phyloP scores from a whole-genome alignment of 2,888 invertebrate genomes.

The Drosophila suboccidentalis region DNA sequence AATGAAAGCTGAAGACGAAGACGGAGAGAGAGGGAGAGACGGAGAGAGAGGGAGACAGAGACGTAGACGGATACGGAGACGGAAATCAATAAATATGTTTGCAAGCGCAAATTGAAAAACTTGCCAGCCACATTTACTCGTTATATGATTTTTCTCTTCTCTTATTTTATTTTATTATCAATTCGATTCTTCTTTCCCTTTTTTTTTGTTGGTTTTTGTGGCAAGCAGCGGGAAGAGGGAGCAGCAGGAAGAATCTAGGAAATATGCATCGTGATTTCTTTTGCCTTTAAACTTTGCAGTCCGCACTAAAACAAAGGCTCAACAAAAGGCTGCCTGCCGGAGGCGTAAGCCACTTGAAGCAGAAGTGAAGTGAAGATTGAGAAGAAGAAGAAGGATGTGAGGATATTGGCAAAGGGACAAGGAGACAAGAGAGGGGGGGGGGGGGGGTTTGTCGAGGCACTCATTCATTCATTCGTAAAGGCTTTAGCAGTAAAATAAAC shows the following conservation, averaged over 20 bases:
- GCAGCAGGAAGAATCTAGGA: conserved; percentile 40
- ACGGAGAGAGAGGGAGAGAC: neutral
- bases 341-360: conserved; percentile 77
- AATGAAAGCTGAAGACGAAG: neutral
- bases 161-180: conserved; percentile 26
- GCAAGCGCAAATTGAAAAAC: conserved; percentile 72
- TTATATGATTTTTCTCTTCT: conserved; percentile 47
- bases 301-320: conserved; percentile 68
- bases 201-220: conserved; percentile 24
- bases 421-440: neutral
- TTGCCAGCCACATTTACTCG: conserved; percentile 62
- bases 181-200: conserved; percentile 19
- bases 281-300: conserved; percentile 45
- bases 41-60: neutral
- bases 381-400: neutral
- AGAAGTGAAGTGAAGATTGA: conserved; percentile 40
- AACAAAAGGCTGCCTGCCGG: conserved; percentile 51
- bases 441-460: conserved; percentile 66
- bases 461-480: conserved; percentile 80
- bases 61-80: conserved; percentile 26
- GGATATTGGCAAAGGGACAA: conserved; percentile 1
- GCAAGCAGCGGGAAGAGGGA: conserved; percentile 6
- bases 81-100: conserved; percentile 80
- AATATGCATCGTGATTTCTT: conserved; percentile 73
- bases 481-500: conserved; percentile 81